These are phyloP conservation scores for Lethocerus indicus DNA, from an alignment of 1,140 invertebrate species.

Conservation along the genomic window DNA sequence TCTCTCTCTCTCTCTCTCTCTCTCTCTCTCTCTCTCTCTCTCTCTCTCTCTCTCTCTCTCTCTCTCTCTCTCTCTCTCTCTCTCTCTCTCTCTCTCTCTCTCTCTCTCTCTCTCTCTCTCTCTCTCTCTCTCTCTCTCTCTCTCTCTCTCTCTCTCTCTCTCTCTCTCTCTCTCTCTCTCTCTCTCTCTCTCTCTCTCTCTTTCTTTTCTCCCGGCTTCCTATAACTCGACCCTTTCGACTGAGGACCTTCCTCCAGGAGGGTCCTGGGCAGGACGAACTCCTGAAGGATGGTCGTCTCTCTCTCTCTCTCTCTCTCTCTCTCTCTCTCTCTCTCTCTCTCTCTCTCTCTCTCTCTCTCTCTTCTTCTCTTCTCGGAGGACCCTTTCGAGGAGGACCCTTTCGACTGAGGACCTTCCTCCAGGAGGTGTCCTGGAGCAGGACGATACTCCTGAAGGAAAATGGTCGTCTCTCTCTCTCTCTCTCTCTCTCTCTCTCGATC, in stretches of 20 bases:
- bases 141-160: conserved; percentile 9
- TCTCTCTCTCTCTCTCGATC: too few species aligned
- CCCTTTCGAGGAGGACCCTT: too few species aligned
- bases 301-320: conserved; percentile 9
- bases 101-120: conserved; percentile 8
- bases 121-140: conserved; percentile 11
- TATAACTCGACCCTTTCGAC: too few species aligned
- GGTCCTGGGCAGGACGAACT: too few species aligned
- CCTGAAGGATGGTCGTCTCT: too few species aligned
- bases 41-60: conserved; percentile 10
- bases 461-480: too few species aligned
- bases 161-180: conserved; percentile 10
- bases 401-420: too few species aligned
- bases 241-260: too few species aligned
- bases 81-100: conserved; percentile 9
- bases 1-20: conserved; percentile 9
- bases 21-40: conserved; percentile 11
- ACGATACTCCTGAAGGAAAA: too few species aligned
- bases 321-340: conserved; percentile 11
- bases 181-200: conserved; percentile 9
- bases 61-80: conserved; percentile 11
- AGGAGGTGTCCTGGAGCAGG: too few species aligned
- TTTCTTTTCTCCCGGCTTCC: too few species aligned
- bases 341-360: conserved; percentile 9
- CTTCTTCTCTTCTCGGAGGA: conserved; percentile 7